Percentiles rank a stretch among this genome's conserved stretches.
Conservation (phyloP, 2,888 invertebrate species). For the Lamellibrachia satsuma region DNA sequence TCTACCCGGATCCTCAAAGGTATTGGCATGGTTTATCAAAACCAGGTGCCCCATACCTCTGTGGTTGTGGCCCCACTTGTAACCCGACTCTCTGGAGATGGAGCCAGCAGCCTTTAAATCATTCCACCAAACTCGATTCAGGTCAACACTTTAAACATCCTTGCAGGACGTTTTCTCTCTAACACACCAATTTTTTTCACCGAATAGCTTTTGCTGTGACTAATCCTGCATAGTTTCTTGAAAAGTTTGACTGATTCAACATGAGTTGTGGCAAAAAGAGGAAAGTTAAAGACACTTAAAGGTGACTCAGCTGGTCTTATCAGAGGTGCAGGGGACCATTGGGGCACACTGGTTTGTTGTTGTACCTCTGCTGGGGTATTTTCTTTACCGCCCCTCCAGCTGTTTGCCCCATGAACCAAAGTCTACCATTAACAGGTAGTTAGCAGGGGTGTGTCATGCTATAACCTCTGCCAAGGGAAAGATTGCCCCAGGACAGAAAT, state of each 20-base stretch:
- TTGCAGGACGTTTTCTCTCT: background rate
- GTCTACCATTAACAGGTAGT: conserved; percentile 4
- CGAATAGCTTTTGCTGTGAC: background rate
- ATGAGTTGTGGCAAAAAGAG: background rate
- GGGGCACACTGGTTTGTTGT: conserved; percentile 10
- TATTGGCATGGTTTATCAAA: conserved; percentile 9
- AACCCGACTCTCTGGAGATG: background rate
- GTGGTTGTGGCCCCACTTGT: background rate
- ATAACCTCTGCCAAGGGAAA: background rate
- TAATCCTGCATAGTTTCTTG: background rate
- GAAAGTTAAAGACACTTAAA: background rate
- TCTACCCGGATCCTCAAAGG: conserved; percentile 13
- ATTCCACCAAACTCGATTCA: background rate
- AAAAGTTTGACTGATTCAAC: background rate
- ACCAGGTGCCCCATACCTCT: conserved; percentile 9
- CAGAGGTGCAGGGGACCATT: background rate
- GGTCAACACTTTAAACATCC: background rate
- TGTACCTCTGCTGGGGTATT: background rate
- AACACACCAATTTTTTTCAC: background rate
- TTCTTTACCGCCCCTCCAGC: background rate
- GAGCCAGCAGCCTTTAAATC: background rate
- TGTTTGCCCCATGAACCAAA: background rate
- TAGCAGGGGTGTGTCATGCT: background rate
- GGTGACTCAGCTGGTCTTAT: background rate
- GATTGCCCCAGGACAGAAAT: background rate